Evolutionary conservation across 2,888 invertebrate species (phyloP).

Genomic region (Meliscaeva auricollis): DNA sequence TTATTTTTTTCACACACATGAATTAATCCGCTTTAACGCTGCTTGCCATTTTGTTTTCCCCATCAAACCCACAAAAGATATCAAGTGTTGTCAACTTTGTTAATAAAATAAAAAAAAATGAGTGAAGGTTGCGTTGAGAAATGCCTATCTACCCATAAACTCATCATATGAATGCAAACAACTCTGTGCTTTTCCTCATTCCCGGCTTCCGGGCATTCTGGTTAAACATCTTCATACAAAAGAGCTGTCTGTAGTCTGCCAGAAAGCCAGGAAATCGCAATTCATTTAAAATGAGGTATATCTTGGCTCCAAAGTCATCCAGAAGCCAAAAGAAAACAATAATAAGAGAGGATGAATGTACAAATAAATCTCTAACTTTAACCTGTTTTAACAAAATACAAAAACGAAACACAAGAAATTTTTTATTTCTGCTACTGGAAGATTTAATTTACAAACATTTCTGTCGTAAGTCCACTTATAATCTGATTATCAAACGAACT

Average conservation of each 20-base stretch:
- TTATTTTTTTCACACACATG: constrained; percentile 1
- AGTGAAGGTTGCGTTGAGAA: background rate
- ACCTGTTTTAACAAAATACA: constrained; percentile 27
- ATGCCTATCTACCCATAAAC: constrained; percentile 19
- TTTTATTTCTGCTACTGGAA: constrained; percentile 8
- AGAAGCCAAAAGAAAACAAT: constrained; percentile 11
- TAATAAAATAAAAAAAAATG: constrained; percentile 23
- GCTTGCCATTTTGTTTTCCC: background rate
- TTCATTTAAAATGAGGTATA: constrained; percentile 27
- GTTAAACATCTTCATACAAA: constrained; percentile 20
- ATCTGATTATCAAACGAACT: constrained; percentile 16
- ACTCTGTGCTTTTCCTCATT: constrained; percentile 11
- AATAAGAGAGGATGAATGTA: background rate
- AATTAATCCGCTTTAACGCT: constrained; percentile 17
- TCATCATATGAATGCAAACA: constrained; percentile 48
- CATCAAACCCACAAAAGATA: background rate
- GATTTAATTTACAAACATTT: background rate
- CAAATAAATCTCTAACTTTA: constrained; percentile 34
- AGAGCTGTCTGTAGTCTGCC: constrained; percentile 33
- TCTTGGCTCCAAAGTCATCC: constrained; percentile 28
- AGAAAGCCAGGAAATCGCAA: constrained; percentile 21
- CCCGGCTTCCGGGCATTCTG: background rate
- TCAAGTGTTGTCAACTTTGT: constrained; percentile 35
- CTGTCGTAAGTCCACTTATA: constrained; percentile 13
- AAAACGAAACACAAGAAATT: background rate